Evolutionary conservation across 2,113 vertebrate species (phyloP).

Genomic region (Prolemur simus): DNA sequence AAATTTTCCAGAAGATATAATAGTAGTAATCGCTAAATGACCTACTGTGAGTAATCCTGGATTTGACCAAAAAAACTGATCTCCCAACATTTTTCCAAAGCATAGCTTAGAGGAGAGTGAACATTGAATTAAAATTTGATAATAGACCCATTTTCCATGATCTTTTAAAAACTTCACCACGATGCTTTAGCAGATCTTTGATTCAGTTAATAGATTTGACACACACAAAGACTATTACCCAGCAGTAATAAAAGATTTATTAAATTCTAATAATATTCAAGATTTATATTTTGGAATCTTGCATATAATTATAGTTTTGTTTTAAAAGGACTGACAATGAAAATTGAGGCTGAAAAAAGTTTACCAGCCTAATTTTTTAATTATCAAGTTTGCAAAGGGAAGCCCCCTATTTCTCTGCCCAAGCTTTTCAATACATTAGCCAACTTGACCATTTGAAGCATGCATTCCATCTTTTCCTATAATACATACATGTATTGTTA

Average conservation of each 20-base stretch:
- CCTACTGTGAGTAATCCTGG: neutral
- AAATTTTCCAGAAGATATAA: neutral
- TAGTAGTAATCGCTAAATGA: neutral
- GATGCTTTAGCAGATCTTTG: neutral
- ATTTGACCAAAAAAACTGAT: neutral
- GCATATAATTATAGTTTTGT: slow-evolving; percentile 10
- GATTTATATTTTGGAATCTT: slow-evolving; percentile 32
- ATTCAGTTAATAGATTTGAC: neutral
- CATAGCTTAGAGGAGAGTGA: neutral
- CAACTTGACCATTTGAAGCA: neutral
- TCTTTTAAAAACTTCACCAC: neutral
- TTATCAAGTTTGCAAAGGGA: neutral
- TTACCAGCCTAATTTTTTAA: neutral
- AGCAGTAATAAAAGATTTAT: neutral
- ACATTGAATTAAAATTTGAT: neutral
- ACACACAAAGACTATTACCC: neutral
- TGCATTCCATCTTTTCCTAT: neutral
- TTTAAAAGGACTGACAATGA: neutral
- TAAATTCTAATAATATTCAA: slow-evolving; percentile 44
- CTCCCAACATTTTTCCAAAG: neutral
- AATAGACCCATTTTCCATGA: accelerated
- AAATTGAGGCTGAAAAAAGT: neutral
- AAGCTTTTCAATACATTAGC: neutral
- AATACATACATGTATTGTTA: neutral
- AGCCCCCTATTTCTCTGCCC: accelerated